A percentile compares a stretch with the other conserved stretches of the same genome.
Evolutionary conservation across 2,797 vertebrate species (phyloP).

Genomic region (Alauda arvensis): DNA sequence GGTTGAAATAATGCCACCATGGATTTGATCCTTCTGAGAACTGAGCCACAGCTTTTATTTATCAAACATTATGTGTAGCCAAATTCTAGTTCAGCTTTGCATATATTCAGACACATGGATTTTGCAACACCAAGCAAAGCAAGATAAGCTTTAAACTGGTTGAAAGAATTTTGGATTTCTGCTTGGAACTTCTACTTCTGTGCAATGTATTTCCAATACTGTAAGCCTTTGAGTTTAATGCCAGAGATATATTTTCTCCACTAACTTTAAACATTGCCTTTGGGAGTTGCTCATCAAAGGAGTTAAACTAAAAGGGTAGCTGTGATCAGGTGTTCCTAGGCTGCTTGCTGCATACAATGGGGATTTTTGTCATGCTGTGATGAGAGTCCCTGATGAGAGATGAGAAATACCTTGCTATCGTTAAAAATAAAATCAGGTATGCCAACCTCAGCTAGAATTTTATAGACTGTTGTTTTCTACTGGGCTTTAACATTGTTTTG

Average conservation of each 20-base stretch:
- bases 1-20: neutral
- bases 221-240: constrained; percentile 10
- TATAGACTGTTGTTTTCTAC: neutral
- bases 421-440: neutral
- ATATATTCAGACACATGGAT: neutral
- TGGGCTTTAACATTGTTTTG: neutral
- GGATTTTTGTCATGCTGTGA: neutral
- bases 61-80: neutral
- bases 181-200: neutral
- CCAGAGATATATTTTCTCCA: constrained; percentile 5
- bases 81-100: constrained; percentile 5
- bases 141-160: constrained; percentile 22
- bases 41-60: neutral
- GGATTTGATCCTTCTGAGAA: constrained; percentile 6
- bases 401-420: neutral
- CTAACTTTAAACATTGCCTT: neutral
- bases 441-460: neutral
- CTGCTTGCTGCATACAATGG: neutral
- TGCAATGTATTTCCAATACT: neutral
- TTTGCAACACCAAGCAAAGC: neutral
- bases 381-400: neutral
- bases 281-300: constrained; percentile 20
- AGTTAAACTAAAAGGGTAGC: neutral
- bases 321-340: constrained; percentile 20
- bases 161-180: constrained; percentile 4